phyloP scores from a whole-genome alignment of 2,797 vertebrate genomes.

The Eulemur albifrons region DNA sequence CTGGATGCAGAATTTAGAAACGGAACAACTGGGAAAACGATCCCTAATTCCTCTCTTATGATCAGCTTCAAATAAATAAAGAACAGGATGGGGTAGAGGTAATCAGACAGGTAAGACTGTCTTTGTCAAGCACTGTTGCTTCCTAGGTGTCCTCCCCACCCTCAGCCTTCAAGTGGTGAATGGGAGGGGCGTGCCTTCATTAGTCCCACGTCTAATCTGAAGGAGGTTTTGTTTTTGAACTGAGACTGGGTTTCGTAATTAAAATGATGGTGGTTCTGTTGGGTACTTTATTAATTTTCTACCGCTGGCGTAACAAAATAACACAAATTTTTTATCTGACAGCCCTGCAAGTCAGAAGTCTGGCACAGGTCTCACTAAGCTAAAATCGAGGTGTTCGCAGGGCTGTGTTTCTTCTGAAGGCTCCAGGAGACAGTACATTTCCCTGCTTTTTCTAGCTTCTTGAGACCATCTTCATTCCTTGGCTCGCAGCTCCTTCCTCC shows the following conservation, averaged over 20 bases:
- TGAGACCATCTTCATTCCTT: neutral
- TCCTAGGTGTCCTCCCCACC: too few species aligned
- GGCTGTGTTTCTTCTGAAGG: neutral
- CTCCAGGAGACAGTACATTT: neutral
- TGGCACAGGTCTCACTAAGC: neutral
- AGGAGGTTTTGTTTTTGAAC: neutral
- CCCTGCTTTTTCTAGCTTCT: neutral
- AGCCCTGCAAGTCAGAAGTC: neutral
- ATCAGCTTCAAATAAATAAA: neutral
- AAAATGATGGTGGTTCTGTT: neutral
- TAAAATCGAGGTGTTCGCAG: neutral
- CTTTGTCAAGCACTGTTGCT: neutral
- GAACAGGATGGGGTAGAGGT: neutral
- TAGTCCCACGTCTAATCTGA: neutral
- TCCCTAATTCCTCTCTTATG: neutral
- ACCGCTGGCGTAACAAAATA: neutral
- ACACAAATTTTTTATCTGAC: neutral
- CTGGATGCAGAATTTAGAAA: neutral
- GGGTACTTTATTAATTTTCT: neutral
- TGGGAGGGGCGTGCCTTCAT: neutral
- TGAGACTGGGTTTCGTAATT: neutral
- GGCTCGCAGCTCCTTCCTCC: neutral
- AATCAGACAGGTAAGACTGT: neutral
- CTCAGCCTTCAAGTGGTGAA: too few species aligned
- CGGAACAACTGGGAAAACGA: neutral